Evolutionary conservation across 2,113 vertebrate species (phyloP).

Genomic region (Phyllostomus discolor): DNA sequence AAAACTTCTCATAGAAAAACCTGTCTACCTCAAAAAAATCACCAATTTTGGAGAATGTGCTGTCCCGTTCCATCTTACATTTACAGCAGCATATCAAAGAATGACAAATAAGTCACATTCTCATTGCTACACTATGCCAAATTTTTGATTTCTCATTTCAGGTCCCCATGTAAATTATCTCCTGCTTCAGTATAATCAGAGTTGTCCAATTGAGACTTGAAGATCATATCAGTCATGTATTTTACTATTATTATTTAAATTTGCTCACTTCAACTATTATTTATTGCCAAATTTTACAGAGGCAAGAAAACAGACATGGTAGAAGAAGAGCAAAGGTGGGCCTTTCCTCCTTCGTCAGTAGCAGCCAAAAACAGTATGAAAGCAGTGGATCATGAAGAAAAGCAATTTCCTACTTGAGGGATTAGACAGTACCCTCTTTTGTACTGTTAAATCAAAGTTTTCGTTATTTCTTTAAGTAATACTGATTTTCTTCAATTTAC

Average conservation of each 20-base stretch:
- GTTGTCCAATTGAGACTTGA: constrained; percentile 59
- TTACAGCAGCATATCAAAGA: background rate
- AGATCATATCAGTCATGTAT: constrained; percentile 57
- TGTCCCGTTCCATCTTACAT: constrained; percentile 43
- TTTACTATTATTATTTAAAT: constrained; percentile 53
- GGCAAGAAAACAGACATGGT: constrained; percentile 45
- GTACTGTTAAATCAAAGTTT: constrained; percentile 82
- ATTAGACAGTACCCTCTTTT: constrained; percentile 82
- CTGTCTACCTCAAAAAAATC: constrained; percentile 43
- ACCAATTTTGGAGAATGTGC: background rate
- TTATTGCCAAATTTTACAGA: constrained; percentile 51
- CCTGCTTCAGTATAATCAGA: constrained; percentile 35
- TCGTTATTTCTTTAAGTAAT: constrained; percentile 69
- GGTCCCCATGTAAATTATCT: constrained; percentile 61
- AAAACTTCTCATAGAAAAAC: background rate
- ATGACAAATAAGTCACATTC: constrained; percentile 10
- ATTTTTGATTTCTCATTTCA: constrained; percentile 68
- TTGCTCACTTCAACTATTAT: constrained; percentile 71
- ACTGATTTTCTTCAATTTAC: constrained; percentile 70
- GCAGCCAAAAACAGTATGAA: constrained; percentile 77
- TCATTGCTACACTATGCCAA: constrained; percentile 35
- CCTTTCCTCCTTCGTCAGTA: constrained; percentile 70
- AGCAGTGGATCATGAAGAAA: constrained; percentile 84
- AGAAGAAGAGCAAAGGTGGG: constrained; percentile 60
- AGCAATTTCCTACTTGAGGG: constrained; percentile 83